Conservation (phyloP, 2,797 vertebrate genomes). For the Helostoma temminkii region DNA sequence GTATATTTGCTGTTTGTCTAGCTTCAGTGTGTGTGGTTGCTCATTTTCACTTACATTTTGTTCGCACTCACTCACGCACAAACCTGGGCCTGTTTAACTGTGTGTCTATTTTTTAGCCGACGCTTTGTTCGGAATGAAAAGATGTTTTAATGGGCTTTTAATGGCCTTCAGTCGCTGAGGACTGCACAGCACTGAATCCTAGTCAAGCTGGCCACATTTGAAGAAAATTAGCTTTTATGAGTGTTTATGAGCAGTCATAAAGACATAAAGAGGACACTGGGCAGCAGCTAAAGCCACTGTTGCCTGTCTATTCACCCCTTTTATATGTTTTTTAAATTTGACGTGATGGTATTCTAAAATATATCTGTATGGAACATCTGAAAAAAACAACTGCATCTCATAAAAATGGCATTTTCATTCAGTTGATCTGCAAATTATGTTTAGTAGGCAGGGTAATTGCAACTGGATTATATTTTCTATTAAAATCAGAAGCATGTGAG, state of each 20-base stretch:
- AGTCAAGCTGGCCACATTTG: conserved; percentile 11
- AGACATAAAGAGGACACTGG: neutral
- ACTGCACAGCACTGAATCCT: conserved; percentile 14
- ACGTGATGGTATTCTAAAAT: neutral
- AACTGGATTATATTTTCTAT: too few species aligned
- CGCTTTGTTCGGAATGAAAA: conserved; percentile 6
- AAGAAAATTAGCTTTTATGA: conserved; percentile 12
- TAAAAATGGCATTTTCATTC: too few species aligned
- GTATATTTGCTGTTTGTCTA: neutral
- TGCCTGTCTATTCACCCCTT: neutral
- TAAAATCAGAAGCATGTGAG: too few species aligned
- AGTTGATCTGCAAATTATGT: too few species aligned
- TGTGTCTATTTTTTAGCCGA: neutral
- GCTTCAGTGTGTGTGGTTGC: neutral
- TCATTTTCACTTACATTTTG: neutral
- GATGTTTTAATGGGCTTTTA: conserved; percentile 54
- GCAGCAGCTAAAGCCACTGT: neutral
- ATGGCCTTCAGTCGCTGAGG: conserved; percentile 41
- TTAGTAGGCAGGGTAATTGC: too few species aligned
- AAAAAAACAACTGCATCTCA: neutral
- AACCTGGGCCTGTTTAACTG: neutral
- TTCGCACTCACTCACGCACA: neutral
- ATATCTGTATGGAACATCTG: neutral
- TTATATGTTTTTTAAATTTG: neutral
- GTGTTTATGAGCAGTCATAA: conserved; percentile 7